A percentile compares a stretch with the other conserved stretches of the same genome.
phyloP scores from a whole-genome alignment of 2,888 invertebrate species.

The Ochropleura leucogaster region DNA sequence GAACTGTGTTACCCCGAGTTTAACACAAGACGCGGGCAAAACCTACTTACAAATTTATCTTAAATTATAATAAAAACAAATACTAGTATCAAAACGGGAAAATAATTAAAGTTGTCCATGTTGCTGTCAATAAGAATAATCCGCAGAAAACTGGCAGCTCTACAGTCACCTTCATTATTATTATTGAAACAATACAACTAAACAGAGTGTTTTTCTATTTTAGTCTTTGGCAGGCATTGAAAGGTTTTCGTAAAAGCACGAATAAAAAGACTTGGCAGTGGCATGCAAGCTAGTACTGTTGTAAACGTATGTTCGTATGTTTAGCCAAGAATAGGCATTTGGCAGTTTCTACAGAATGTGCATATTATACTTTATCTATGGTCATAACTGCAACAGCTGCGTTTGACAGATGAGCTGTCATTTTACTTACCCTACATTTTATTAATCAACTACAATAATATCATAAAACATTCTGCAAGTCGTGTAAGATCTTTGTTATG shows the following conservation, averaged over 20 bases:
- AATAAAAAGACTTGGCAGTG: conserved; percentile 21
- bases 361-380: background rate
- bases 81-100: too few relatives aligned
- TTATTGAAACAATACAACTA: too few relatives aligned
- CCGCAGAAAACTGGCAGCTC: too few relatives aligned
- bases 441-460: conserved; percentile 21
- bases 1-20: too few relatives aligned
- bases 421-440: background rate
- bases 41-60: too few relatives aligned
- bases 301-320: background rate
- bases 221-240: background rate
- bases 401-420: conserved; percentile 39
- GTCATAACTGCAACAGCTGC: conserved; percentile 24
- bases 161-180: too few relatives aligned
- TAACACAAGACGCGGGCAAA: too few relatives aligned
- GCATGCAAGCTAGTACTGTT: background rate
- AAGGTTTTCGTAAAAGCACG: conserved; percentile 8
- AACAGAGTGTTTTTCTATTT: background rate
- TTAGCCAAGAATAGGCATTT: conserved; percentile 15
- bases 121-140: too few relatives aligned
- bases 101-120: too few relatives aligned
- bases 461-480: background rate
- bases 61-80: too few relatives aligned
- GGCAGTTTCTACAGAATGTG: background rate
- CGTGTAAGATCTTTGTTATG: conserved; percentile 1